phyloP scores from a whole-genome alignment of 2,797 vertebrate species.

The Agapornis canus region DNA sequence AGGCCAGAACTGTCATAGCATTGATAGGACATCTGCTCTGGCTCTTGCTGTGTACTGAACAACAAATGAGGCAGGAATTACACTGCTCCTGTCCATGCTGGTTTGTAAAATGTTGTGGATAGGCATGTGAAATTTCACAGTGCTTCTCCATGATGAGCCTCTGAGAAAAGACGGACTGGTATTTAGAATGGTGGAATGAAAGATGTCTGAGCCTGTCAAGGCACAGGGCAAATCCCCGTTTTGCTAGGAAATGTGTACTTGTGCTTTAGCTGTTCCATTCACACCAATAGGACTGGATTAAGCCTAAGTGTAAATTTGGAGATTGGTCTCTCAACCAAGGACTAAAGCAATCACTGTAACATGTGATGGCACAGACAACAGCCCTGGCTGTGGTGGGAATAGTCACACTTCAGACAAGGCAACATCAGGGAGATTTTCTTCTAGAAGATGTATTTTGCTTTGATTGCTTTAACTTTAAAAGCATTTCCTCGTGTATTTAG shows the following conservation, averaged over 20 bases:
- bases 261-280: background rate
- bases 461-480: background rate
- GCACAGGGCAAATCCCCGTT: background rate
- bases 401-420: background rate
- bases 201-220: background rate
- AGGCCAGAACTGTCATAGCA: background rate
- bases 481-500: background rate
- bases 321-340: background rate
- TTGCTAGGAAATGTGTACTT: background rate
- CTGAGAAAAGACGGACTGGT: background rate
- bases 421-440: background rate
- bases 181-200: background rate
- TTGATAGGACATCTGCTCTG: background rate
- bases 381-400: background rate
- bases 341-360: background rate
- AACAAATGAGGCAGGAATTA: background rate
- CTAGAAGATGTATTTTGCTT: background rate
- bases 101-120: background rate
- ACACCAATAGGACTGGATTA: background rate
- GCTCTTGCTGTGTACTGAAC: background rate
- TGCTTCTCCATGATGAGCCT: background rate
- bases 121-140: background rate
- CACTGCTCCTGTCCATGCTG: background rate
- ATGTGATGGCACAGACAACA: background rate
- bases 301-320: background rate